A percentile compares a stretch with the other conserved stretches of the same genome.
Conservation (phyloP, 2,797 vertebrate species). For the Enteromius viviparus region DNA sequence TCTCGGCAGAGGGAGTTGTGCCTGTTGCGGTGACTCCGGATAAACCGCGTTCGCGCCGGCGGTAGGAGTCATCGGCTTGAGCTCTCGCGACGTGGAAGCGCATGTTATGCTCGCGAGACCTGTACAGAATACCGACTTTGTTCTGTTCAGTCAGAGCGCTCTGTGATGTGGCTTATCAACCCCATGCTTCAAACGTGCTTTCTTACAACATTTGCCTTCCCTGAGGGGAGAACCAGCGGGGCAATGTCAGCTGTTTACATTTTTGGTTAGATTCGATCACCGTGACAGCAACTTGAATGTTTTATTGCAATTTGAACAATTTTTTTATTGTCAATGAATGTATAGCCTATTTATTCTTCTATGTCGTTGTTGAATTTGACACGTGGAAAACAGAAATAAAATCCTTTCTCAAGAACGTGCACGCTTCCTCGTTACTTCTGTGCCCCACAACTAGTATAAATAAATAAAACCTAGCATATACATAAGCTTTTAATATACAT, state of each 20-base stretch:
- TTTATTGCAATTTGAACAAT: conserved; percentile 67
- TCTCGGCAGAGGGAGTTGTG: conserved; percentile 14
- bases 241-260: conserved; percentile 73
- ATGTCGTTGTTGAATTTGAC: conserved; percentile 66
- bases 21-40: conserved; percentile 21
- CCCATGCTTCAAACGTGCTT: conserved; percentile 65
- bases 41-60: conserved; percentile 43
- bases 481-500: background rate
- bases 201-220: conserved; percentile 65
- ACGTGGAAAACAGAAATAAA: conserved; percentile 59
- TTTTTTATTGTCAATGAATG: conserved; percentile 72
- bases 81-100: conserved; percentile 43
- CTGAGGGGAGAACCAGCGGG: conserved; percentile 38
- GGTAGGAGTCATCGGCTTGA: conserved; percentile 55
- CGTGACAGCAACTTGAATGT: conserved; percentile 72
- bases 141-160: conserved; percentile 64
- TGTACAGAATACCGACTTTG: conserved; percentile 67
- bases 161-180: conserved; percentile 68
- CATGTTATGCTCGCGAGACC: conserved; percentile 57
- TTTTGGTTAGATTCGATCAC: conserved; percentile 63
- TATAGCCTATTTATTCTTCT: conserved; percentile 73
- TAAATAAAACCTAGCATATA: background rate
- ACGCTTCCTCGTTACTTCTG: background rate
- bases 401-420: conserved; percentile 46
- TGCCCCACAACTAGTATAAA: background rate